These are phyloP conservation scores for Myiopsitta monachus DNA, from an alignment of 2,113 vertebrate genomes.

Conservation along the genomic window DNA sequence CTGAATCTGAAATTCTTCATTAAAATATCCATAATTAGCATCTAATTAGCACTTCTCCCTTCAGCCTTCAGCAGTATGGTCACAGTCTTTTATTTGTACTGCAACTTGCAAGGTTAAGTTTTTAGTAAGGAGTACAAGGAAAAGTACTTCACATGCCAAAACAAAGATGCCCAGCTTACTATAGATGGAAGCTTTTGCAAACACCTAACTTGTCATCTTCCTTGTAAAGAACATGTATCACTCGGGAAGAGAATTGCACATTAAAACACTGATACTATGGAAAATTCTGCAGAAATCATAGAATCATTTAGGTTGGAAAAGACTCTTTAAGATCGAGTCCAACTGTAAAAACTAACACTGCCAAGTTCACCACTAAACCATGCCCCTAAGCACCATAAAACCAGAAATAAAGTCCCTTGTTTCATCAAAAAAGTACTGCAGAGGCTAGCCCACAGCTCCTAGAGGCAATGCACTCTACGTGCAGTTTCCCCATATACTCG, in stretches of 20 bases:
- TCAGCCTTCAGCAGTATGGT: neutral
- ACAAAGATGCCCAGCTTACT: neutral
- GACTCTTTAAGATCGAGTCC: neutral
- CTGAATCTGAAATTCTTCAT: neutral
- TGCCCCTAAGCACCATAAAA: accelerated
- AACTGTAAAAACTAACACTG: neutral
- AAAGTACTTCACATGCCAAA: neutral
- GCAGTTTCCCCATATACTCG: neutral
- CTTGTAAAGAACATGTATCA: neutral
- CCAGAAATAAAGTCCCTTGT: neutral
- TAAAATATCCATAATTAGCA: neutral
- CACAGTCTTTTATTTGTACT: neutral
- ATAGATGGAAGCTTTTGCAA: neutral
- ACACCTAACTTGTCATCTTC: neutral
- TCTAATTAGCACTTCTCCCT: neutral
- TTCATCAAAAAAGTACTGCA: neutral
- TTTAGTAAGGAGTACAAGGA: neutral
- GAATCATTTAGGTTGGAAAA: neutral
- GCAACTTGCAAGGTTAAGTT: neutral
- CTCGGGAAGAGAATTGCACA: slow-evolving; percentile 37
- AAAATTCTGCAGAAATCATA: slow-evolving; percentile 19
- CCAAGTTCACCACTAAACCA: neutral
- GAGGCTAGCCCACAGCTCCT: neutral
- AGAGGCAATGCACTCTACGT: neutral
- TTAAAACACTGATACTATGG: slow-evolving; percentile 5